phyloP scores from a whole-genome alignment of 2,888 invertebrate genomes.

The Hyppa rectilinea region DNA sequence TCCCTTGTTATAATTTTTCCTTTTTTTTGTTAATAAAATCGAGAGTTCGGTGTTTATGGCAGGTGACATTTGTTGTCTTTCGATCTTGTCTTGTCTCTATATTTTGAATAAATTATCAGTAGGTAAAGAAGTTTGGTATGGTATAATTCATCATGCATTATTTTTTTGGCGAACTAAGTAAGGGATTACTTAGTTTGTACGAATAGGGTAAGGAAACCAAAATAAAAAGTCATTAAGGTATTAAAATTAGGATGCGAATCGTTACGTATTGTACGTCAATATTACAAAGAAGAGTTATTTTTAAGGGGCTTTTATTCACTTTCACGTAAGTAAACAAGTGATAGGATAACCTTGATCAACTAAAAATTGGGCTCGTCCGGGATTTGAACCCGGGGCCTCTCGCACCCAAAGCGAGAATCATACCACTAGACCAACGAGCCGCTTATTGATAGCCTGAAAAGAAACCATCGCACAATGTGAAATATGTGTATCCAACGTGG shows the following conservation, averaged over 20 bases:
- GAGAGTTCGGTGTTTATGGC: constrained; percentile 56
- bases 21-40: constrained; percentile 65
- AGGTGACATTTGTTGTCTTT: constrained; percentile 63
- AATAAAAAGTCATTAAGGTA: too few relatives aligned
- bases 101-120: constrained; percentile 28
- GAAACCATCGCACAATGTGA: background rate
- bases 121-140: background rate
- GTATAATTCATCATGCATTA: background rate
- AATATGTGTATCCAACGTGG: background rate
- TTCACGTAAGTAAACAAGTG: background rate
- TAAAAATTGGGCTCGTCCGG: constrained; percentile 50
- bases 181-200: background rate
- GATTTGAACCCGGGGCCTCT: constrained; percentile 56
- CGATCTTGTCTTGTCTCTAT: constrained; percentile 31
- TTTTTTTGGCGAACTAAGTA: background rate
- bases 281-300: too few relatives aligned
- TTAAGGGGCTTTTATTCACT: background rate
- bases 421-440: constrained; percentile 58
- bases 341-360: background rate
- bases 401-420: constrained; percentile 58
- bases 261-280: too few relatives aligned
- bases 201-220: background rate
- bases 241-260: too few relatives aligned
- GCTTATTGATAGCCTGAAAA: constrained; percentile 20
- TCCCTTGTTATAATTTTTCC: constrained; percentile 66